Evolutionary conservation across 2,888 invertebrate genomes (phyloP).

Genomic region (Ypsolopha scabrella): DNA sequence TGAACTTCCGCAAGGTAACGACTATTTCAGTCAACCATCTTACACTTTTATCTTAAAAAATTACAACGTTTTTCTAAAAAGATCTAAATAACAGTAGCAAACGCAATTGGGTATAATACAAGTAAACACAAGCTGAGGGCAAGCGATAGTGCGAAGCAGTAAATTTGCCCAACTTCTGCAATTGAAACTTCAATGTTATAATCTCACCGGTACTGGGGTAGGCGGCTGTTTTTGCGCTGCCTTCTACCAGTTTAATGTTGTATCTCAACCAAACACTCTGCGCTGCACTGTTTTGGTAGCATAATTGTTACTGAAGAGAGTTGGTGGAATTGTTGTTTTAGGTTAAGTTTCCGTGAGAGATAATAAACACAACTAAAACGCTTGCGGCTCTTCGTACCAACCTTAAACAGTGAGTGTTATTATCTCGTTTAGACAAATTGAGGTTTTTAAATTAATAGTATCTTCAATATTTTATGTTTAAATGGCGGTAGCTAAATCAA

Average conservation of each 20-base stretch:
- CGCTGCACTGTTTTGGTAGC: conserved; percentile 7
- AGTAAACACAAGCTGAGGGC: conserved; percentile 15
- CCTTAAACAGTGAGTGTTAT: too few relatives aligned
- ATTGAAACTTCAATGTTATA: conserved; percentile 64
- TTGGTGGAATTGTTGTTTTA: neutral
- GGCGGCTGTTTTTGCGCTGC: conserved; percentile 48
- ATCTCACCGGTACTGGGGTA: conserved; percentile 50
- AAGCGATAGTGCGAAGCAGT: conserved; percentile 51
- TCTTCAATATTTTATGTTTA: too few relatives aligned
- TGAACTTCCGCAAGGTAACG: too few relatives aligned
- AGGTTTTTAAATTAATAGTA: too few relatives aligned
- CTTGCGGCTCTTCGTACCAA: conserved; percentile 6
- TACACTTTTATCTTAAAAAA: too few relatives aligned
- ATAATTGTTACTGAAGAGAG: neutral
- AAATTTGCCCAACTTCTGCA: conserved; percentile 62
- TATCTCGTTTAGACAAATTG: too few relatives aligned
- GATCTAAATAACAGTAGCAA: neutral
- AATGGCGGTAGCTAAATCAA: too few relatives aligned
- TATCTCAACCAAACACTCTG: conserved; percentile 43
- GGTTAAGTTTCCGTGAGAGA: neutral
- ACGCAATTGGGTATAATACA: neutral
- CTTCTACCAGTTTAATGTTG: conserved; percentile 19
- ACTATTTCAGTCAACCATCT: too few relatives aligned
- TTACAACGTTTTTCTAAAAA: too few relatives aligned
- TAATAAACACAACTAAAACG: too few relatives aligned